Base-by-base conservation (phyloP, 2,888 invertebrate genomes). In the Trachelus tabidus region DNA sequence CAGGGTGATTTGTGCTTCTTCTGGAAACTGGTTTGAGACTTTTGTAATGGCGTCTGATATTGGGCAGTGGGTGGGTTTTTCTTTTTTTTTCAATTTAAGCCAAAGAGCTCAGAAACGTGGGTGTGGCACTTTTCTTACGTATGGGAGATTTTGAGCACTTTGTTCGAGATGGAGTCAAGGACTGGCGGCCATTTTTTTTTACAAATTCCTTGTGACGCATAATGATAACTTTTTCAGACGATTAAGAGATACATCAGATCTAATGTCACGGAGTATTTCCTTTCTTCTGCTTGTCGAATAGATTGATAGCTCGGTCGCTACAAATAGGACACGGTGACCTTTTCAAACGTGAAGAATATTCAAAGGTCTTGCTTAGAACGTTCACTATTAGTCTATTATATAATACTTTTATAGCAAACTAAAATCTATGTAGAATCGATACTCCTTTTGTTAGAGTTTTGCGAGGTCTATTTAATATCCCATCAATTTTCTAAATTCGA, bases 1-100 rank as follows among this genome's bases (percentile, higher is more conserved):
- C 80, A 79, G 78, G 86, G 79, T 87, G 89, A 90, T 90, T 88
- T 89, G 87, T 88, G 86, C 84, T 86, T 84, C 83, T 79, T 85
- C 82, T 83, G 82, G 79, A 81, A 86, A 86, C 87, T 85, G 87
- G 85, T 86, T 88, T 85, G 81, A 76, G 80, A 80, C 78, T 84
- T 83, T 83, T 83, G 80, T 83, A 80, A 87, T 85, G 86, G 87
- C 84, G 84, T 81, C 68, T 78, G 75, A 81, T 77, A 83, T 76
- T 74, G 75, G 73, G 75, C 82, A 81, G 83, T 87, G 83, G 87
- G 85, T 87, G 85, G 86, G 85, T 86, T 89, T 86, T 82, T 79
- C 78, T 23, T 2, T 12, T 2, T 56, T 82, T 83, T 84, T 83
- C 81, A 77, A 77, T 75, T 76, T 80, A 15, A 76, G 76, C 76